Evolutionary conservation across 2,888 invertebrate species (phyloP), one percentile per base, ranked within the genome.

Genomic region (Scaptodrosophila latifasciaeformis): DNA sequence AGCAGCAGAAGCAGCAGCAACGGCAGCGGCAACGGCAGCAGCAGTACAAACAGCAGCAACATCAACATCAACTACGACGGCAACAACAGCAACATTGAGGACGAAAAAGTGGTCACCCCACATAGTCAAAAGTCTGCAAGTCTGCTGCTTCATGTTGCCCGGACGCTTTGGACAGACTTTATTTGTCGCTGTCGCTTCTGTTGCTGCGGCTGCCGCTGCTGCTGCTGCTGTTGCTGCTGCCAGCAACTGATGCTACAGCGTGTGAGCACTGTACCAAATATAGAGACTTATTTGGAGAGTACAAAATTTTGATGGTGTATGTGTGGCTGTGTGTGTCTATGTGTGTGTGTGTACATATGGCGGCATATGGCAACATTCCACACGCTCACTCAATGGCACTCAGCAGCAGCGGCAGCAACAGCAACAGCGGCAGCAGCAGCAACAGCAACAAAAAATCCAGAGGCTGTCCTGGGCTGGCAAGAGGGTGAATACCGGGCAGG

Each of bases 341-440:
- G 24, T 37, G 21, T 44, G 37, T 37, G 31, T 40, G 37, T 63
- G 57, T 72, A 64, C 67, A 69, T 74, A 79, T 75, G 79, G 66
- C 69, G 65, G 75, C 82, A 76, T 76, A 76, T 82, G 82, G 76
- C 76, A 66, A 70, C 65, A 78, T 71, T 79, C 67, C 67, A 61
- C 70, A 65, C 49, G 69, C 61, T 71, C 68, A 70, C 71, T 67
- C 67, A 67, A 64, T 49, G 51, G 27, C 58, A 52, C 58, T 67
- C 62, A 52, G 35, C 61, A 54, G 48, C 52, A 63, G 40, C 29
- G 53, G 46, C 24, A 50, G 12, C 39, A 50, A 18, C 57, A 47
- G 27, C 43, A 49, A 30, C 47, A 58, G 13, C 42, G 35, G 29
- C 43, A 40, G 17, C 50, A 56, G 45, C 50, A 50, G 19, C 37